Conservation (phyloP, 2,888 invertebrate genomes). For the Drosophila setosimentum region DNA sequence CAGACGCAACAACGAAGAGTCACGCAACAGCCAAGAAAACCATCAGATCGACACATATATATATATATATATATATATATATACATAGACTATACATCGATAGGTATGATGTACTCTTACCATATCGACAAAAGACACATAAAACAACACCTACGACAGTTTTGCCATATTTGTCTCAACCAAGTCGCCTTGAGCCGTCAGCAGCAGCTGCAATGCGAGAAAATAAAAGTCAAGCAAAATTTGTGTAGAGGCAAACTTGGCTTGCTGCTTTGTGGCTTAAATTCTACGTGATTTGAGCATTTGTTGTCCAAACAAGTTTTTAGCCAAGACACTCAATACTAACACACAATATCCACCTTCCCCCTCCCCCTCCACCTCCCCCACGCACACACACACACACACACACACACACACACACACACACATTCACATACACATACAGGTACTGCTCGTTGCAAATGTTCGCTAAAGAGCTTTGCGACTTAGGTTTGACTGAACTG, state of each 20-base stretch:
- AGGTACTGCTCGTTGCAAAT: slow-evolving; percentile 3
- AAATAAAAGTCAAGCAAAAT: slow-evolving; percentile 33
- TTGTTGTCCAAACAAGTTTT: slow-evolving; percentile 65
- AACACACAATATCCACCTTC: slow-evolving; percentile 8
- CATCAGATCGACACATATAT: slow-evolving; percentile 20
- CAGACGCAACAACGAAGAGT: slow-evolving; percentile 35
- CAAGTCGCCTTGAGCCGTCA: slow-evolving; percentile 61
- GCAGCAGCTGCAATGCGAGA: slow-evolving; percentile 36
- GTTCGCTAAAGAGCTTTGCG: slow-evolving; percentile 11
- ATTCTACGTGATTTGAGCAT: slow-evolving; percentile 46
- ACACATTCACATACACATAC: neutral
- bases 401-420: slow-evolving; percentile 13
- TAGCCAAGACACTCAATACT: slow-evolving; percentile 22
- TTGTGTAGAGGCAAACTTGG: slow-evolving; percentile 23
- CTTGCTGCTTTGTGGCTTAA: slow-evolving; percentile 44
- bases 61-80: neutral
- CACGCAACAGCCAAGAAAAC: slow-evolving; percentile 19
- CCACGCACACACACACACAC: slow-evolving; percentile 14
- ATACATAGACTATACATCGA: slow-evolving; percentile 12
- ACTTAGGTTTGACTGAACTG: slow-evolving; percentile 9
- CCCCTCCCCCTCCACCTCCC: no score
- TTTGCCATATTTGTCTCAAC: slow-evolving; percentile 69
- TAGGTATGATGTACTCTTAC: slow-evolving; percentile 8
- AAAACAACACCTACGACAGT: slow-evolving; percentile 65
- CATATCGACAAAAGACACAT: slow-evolving; percentile 26